phyloP scores from a whole-genome alignment of 2,797 vertebrate genomes.

The Manis pentadactyla region DNA sequence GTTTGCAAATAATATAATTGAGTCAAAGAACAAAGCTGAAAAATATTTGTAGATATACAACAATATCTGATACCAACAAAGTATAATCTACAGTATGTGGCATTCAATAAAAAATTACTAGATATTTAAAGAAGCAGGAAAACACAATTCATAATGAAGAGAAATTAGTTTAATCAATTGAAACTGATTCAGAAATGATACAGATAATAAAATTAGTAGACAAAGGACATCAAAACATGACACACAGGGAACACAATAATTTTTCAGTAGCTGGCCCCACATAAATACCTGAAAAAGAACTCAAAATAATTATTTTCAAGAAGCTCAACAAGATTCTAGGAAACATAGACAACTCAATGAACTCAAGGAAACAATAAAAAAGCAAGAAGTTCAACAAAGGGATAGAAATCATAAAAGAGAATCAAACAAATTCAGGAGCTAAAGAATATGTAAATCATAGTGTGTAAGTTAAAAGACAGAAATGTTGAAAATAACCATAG shows the following conservation, averaged over 20 bases:
- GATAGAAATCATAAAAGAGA: neutral
- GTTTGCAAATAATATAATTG: neutral
- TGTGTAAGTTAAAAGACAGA: neutral
- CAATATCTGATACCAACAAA: neutral
- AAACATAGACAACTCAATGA: neutral
- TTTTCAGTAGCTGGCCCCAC: neutral
- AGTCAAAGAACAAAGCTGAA: neutral
- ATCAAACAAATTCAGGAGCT: neutral
- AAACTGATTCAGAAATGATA: neutral
- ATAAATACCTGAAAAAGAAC: neutral
- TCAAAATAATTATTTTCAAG: neutral
- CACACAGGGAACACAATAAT: neutral
- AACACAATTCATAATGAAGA: neutral
- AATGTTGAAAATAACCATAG: neutral
- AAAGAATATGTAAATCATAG: neutral
- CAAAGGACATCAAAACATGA: neutral
- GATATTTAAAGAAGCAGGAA: neutral
- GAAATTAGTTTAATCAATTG: neutral
- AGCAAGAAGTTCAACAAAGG: neutral
- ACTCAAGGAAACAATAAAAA: neutral
- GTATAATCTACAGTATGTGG: neutral
- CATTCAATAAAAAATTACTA: neutral
- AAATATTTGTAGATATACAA: neutral
- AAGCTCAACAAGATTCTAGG: neutral
- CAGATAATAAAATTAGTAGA: constrained; percentile 1